Percentiles rank a stretch among this genome's conserved stretches.
Conservation (phyloP, 1,140 invertebrate species). For the Triops longicaudatus region DNA sequence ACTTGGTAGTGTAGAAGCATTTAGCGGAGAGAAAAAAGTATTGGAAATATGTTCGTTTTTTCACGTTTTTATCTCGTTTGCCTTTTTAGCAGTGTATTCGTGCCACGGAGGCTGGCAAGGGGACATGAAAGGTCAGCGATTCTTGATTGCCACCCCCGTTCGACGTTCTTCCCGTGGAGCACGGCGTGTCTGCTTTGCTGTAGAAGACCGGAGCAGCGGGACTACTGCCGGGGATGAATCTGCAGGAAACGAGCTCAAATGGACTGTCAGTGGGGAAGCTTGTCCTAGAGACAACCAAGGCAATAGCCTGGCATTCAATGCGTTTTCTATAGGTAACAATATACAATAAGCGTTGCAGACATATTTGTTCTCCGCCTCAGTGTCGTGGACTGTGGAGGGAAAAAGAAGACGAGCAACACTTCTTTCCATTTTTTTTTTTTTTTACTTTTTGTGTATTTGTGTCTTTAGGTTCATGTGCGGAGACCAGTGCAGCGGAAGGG, state of each 20-base stretch:
- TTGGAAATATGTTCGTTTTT: background rate
- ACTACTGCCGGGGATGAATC: background rate
- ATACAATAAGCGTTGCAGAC: background rate
- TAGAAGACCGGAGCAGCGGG: conserved; percentile 2
- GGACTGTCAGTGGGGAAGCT: conserved; percentile 13
- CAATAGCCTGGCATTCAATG: conserved; percentile 11
- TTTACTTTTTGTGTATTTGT: background rate
- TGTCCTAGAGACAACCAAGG: conserved; percentile 4
- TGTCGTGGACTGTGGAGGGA: too few species aligned
- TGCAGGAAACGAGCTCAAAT: background rate
- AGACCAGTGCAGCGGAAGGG: background rate
- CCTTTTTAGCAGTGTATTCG: conserved; percentile 4
- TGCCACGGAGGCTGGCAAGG: conserved; percentile 9
- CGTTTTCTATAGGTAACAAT: conserved; percentile 6
- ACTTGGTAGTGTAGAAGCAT: background rate
- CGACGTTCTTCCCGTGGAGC: background rate
- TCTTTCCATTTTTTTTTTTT: background rate
- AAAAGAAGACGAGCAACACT: background rate
- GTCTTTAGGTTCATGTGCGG: background rate
- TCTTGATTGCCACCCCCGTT: conserved; percentile 10
- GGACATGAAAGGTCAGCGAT: conserved; percentile 5
- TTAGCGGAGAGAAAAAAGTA: background rate
- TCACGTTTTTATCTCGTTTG: background rate
- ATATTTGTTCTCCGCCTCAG: background rate
- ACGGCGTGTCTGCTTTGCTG: background rate